phyloP scores from a whole-genome alignment of 2,888 invertebrate genomes.

The Cryptocheilus praepositus region DNA sequence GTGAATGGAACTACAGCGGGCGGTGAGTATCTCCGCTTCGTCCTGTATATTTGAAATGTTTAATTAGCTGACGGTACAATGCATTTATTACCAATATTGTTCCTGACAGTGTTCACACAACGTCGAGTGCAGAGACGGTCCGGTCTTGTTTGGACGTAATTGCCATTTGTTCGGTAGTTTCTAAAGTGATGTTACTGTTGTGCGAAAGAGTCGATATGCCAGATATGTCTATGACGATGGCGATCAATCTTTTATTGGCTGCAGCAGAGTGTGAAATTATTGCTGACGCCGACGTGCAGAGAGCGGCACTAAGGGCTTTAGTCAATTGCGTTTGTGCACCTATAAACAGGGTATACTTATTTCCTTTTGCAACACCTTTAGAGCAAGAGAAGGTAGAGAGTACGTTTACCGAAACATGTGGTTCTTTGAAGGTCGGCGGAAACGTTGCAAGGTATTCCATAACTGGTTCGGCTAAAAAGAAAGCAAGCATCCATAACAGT shows the following conservation, averaged over 20 bases:
- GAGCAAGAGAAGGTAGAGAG: too few relatives aligned
- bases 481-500: slow-evolving; percentile 80
- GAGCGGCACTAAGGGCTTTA: slow-evolving; percentile 91
- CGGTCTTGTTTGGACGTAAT: slow-evolving; percentile 90
- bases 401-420: too few relatives aligned
- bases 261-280: slow-evolving; percentile 95
- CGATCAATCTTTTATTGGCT: slow-evolving; percentile 69
- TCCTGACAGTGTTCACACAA: slow-evolving; percentile 60
- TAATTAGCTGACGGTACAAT: neutral
- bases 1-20: slow-evolving; percentile 94
- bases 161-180: slow-evolving; percentile 92
- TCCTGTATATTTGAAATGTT: slow-evolving; percentile 3
- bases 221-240: slow-evolving; percentile 85
- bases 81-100: slow-evolving; percentile 8
- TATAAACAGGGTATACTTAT: slow-evolving; percentile 83
- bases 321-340: slow-evolving; percentile 97
- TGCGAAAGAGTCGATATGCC: slow-evolving; percentile 87
- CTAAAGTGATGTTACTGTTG: slow-evolving; percentile 84
- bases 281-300: slow-evolving; percentile 93
- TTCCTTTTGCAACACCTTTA: neutral
- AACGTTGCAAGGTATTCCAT: slow-evolving; percentile 76
- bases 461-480: slow-evolving; percentile 78
- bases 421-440: slow-evolving; percentile 76
- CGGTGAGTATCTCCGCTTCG: slow-evolving; percentile 75
- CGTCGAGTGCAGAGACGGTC: slow-evolving; percentile 85